These are phyloP conservation scores for Trichonephila clavata DNA, from an alignment of 1,140 invertebrate species.

Conservation along the genomic window DNA sequence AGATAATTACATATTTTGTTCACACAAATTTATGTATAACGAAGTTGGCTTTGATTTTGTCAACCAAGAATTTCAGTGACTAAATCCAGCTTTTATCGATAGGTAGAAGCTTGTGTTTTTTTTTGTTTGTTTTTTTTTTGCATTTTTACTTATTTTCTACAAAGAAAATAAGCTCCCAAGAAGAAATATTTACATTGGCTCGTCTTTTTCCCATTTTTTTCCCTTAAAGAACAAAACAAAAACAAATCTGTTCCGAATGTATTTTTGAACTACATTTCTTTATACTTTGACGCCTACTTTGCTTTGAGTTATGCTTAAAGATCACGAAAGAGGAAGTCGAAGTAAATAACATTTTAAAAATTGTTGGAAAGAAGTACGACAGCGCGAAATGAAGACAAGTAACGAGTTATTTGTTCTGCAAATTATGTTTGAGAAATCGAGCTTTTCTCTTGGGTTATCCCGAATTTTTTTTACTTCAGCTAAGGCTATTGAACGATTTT, in stretches of 20 bases:
- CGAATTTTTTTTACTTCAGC: no score
- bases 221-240: not conserved
- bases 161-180: slow-evolving; percentile 9
- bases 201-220: not conserved
- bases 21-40: not conserved
- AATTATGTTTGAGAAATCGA: no score
- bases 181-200: slow-evolving; percentile 43
- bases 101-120: slow-evolving; percentile 18
- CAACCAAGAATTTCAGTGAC: slow-evolving; percentile 18
- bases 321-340: not conserved
- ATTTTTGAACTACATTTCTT: not conserved
- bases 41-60: not conserved
- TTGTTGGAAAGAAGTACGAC: not conserved
- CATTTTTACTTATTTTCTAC: not conserved
- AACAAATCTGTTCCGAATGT: slow-evolving; percentile 27
- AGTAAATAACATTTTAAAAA: slow-evolving; percentile 15
- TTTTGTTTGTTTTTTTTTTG: no score
- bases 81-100: slow-evolving; percentile 29
- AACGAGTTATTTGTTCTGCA: no score
- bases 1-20: no score
- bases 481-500: no score
- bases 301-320: not conserved
- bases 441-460: no score
- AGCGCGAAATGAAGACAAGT: no score
- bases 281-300: not conserved